Base-by-base conservation (phyloP, 2,888 invertebrate species). In the Acronicta aceris region DNA sequence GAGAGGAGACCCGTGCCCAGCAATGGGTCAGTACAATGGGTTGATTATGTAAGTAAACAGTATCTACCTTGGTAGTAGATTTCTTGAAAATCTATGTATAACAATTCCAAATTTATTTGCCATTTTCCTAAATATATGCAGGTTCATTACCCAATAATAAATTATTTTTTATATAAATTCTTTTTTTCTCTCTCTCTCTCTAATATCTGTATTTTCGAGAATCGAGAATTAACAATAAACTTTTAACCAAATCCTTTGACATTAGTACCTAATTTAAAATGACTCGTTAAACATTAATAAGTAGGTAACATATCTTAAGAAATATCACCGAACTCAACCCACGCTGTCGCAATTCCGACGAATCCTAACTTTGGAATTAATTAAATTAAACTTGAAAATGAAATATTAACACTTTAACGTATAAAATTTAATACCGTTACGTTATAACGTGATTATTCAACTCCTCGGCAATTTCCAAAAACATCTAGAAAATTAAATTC, bases 351-450 rank as follows among this genome's bases (percentile, higher is more conserved):
- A 79, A 84, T 83, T 81, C 81, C 82, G 62, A 78, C 79, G 83
- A 85, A 82, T 84, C 82, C 86, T 84, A 91, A 92, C 89, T 92
- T 90, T 88, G 84, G 92, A 93, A 93, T 94, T 94, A 95, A 95
- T 95, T 94, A 92, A 95, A 94, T 94, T 94, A 92, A 95, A 93
- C 91, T 95, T 93, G 88, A 90, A 93, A 94, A 94, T 95, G 93
- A 94, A 95, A 95, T 95, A 95, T 95, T 95, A 95, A 94, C 95
- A 93, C 94, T 93, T 94, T 91, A 93, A 87, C 90, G 93, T 94
- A 91, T 94, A 94, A 93, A 94, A 94, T 95, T 92, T 94, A 94
- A 94, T 95, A 92, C 90, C 78, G 91, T 90, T 91, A 93, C 94
- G 93, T 93, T 94, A 94, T 94, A 94, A 94, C 92, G 94, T 93